These are phyloP conservation scores for Trichopoda pennipes DNA, from an alignment of 2,888 invertebrate species.

Conservation along the genomic window DNA sequence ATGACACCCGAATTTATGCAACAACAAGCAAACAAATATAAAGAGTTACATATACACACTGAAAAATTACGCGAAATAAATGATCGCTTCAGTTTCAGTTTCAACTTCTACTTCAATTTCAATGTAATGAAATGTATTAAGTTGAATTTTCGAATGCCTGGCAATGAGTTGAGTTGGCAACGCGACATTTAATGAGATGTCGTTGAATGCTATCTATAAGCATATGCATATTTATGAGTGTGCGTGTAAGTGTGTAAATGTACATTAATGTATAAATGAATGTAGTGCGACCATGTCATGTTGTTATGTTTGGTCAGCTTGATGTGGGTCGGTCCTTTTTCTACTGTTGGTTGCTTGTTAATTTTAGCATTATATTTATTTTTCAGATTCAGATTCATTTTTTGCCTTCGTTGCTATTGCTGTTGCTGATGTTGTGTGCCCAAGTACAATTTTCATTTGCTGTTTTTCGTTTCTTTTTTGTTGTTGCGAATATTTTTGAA, in stretches of 20 bases:
- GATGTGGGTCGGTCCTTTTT: conserved; percentile 68
- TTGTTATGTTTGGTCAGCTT: conserved; percentile 69
- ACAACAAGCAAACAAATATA: conserved; percentile 50
- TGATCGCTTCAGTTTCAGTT: conserved; percentile 35
- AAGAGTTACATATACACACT: conserved; percentile 28
- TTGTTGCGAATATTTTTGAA: conserved; percentile 51
- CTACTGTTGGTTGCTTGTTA: conserved; percentile 66
- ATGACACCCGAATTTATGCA: conserved; percentile 76
- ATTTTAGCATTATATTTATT: conserved; percentile 64
- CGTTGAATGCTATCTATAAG: conserved; percentile 24
- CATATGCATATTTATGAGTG: conserved; percentile 1
- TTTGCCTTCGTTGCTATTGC: conserved; percentile 4
- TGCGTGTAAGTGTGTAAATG: conserved; percentile 11
- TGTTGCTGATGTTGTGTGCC: neutral
- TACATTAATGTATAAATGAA: conserved; percentile 44
- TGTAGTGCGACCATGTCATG: conserved; percentile 65
- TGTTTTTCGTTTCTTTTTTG: conserved; percentile 52
- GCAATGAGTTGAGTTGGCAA: conserved; percentile 65
- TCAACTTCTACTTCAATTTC: conserved; percentile 59
- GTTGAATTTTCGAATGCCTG: conserved; percentile 53
- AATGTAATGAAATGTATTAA: conserved; percentile 66
- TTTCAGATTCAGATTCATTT: conserved; percentile 33
- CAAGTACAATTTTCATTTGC: conserved; percentile 39
- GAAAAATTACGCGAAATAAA: conserved; percentile 63
- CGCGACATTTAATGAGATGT: conserved; percentile 78